Base-by-base conservation (phyloP, 2,888 invertebrate genomes). In the Steinernema carpocapsae region DNA sequence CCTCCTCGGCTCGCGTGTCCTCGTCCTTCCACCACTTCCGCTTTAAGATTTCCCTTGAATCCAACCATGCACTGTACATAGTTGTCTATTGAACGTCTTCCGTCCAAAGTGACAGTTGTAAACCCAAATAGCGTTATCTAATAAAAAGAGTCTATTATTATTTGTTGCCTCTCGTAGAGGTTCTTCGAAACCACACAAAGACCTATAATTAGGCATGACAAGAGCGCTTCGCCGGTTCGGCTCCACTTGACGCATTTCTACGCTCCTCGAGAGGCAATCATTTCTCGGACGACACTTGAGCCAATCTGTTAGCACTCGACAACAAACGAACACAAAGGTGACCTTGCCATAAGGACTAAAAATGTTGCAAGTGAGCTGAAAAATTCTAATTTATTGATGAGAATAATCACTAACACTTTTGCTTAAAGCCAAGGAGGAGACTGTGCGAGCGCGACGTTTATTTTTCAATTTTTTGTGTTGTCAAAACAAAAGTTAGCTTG, bases 241-340 rank as follows among this genome's bases (percentile, higher is more conserved):
- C 32, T 64, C 64, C 64, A 64, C 64, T 64, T 64, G 64, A 64
- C 64, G 64, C 64, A 32, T 64, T 64, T 64, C 64, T 29, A 29
- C 64, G 29, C 64, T 37, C n/a, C 37, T 64, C 64, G 37, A 64
- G 29, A 64, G 64, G 64, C 64, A 64, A 64, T 64, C 64, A 64
- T 29, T 19, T 17, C 32, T 64, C 64, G 64, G 64, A 32, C 64
- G 64, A 32, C 64, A 64, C 64, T 64, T 64, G 64, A 64, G 32
- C 29, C 64, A 64, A 64, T 64, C 64, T 64, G 64, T 64, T 64
- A 64, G 64, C 64, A 64, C 64, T 32, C 64, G 32, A 26, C 2
- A 32, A 12, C 32, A 64, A 26, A 12, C 64, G 64, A 64, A 64
- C 64, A 64, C 64, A 64, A 64, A 19, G 64, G 64, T 64, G 64